Conservation (phyloP, 2,113 vertebrate genomes). For the Myotis lucifugus region DNA sequence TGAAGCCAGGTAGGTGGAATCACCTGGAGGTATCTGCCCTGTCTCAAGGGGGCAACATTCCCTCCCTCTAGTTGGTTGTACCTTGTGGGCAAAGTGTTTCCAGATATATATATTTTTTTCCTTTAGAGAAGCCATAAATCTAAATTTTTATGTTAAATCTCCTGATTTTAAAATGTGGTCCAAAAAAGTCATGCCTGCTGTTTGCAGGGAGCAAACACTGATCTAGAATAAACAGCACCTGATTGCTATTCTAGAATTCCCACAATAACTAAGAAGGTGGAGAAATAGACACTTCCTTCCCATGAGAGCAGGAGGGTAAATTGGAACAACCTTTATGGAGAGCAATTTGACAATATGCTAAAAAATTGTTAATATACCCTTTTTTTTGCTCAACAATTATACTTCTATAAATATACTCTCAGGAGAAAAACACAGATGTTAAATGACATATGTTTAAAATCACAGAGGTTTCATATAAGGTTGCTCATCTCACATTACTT, state of each 20-base stretch:
- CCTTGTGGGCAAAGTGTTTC: not conserved
- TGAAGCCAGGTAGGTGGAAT: not conserved
- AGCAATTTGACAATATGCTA: not conserved
- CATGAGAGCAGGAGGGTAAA: not conserved
- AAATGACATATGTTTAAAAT: not conserved
- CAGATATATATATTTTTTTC: not conserved
- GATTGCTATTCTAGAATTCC: not conserved
- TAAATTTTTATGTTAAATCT: not conserved
- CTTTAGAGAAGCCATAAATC: not conserved
- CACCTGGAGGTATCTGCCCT: not conserved
- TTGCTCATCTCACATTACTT: not conserved
- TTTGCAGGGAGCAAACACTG: not conserved
- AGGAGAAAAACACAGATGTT: not conserved
- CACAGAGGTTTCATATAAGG: not conserved
- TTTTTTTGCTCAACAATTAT: not conserved
- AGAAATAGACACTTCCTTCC: not conserved
- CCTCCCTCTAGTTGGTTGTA: not conserved
- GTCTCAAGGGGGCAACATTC: not conserved
- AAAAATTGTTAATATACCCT: not conserved
- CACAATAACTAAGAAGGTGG: not conserved
- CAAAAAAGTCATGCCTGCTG: not conserved
- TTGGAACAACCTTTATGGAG: not conserved
- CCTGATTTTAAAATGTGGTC: not conserved
- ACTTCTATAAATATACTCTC: not conserved
- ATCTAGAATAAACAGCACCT: not conserved